Evolutionary conservation across 1,140 invertebrate species (phyloP).

Genomic region (Ostrea denselamellosa): DNA sequence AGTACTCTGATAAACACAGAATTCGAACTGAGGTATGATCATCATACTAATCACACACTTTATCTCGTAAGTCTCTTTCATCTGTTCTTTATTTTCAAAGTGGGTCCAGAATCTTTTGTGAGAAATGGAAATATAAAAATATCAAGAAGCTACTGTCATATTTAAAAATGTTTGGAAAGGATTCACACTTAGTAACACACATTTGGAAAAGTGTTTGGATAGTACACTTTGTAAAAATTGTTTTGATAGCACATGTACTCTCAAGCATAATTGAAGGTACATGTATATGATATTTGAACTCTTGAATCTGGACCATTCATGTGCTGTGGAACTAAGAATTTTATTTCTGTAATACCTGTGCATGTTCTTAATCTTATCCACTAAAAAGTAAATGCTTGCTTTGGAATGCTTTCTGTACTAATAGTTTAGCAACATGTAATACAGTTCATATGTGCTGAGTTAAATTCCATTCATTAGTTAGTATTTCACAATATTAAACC

Average conservation of each 20-base stretch:
- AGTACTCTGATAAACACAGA: slow-evolving; percentile 5
- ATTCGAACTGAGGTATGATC: slow-evolving; percentile 23
- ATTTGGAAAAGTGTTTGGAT: too few relatives aligned
- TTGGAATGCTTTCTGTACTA: too few relatives aligned
- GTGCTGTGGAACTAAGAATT: too few relatives aligned
- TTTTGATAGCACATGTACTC: background rate
- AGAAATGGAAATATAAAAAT: background rate
- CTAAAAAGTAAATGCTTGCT: too few relatives aligned
- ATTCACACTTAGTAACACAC: background rate
- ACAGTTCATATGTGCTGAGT: too few relatives aligned
- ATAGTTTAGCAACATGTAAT: too few relatives aligned
- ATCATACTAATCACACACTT: background rate
- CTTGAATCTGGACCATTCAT: background rate
- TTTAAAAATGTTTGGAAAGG: background rate
- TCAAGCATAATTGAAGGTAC: background rate
- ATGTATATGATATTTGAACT: background rate
- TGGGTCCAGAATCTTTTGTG: background rate
- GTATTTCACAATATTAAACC: too few relatives aligned
- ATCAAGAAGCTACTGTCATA: background rate
- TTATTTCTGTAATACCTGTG: too few relatives aligned
- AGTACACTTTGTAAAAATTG: too few relatives aligned
- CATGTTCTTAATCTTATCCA: too few relatives aligned
- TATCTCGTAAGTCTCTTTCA: background rate
- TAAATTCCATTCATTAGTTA: too few relatives aligned
- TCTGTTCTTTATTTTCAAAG: background rate